Evolutionary conservation across 1,140 invertebrate species (phyloP), one percentile per base, ranked within the genome.

Genomic region (Trachymyrmex cornetzi): DNA sequence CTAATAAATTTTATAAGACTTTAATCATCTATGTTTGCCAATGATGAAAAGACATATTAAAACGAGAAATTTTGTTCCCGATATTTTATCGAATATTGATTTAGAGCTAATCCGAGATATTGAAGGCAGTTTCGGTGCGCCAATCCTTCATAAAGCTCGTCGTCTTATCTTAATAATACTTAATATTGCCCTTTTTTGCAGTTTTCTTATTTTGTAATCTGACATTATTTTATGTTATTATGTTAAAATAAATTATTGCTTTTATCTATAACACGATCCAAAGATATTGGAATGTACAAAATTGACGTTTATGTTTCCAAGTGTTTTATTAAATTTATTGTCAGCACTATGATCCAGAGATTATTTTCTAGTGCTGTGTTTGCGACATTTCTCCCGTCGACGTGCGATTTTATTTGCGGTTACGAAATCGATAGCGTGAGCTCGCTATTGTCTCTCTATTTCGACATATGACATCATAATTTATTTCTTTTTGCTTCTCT

Each of bases 1-100:
- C n/a, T 69, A 61, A 79, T 88, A 82, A 82, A 82, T 64, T 89
- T 88, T 86, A 77, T 86, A 59, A 14, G 34, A 64, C 61, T 63
- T 88, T 89, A 82, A 89, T 44, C 61, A 44, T 11, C 30, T 66
- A 48, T 27, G 24, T 27, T 74, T 55, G 9, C n/a, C 30, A 64
- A 50, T 66, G 67, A 77, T 66, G 69, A 55, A 59, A 69, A 88
- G 63, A 80, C 82, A 55, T 89, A 89, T 88, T 88, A 88, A 88
- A 89, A 81, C 50, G 24, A 59, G 55, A 71, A 89, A 88, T 81
- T 81, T 55, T 34, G 59, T 66, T 82, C 27, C 12, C 63, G 48
- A 79, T 48, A 85, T 85, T 85, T 64, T 38, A 64, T 79, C 48
- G 59, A 64, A 79, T 79, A 85, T 85, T 79, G 63, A 85, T 85